Conservation (phyloP, 2,888 invertebrate species). For the Eupithecia exiguata region DNA sequence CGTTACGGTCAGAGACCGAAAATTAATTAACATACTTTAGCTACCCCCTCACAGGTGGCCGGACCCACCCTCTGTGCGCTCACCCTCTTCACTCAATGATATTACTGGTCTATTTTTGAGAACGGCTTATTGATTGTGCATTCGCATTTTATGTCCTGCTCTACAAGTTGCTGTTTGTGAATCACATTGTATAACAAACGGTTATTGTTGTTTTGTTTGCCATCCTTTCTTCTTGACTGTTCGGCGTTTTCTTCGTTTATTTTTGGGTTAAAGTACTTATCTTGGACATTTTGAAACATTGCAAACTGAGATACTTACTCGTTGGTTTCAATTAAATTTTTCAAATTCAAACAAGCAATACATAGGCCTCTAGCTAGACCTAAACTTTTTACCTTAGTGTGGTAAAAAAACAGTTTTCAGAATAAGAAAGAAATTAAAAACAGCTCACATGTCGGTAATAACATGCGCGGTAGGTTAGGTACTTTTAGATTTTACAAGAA, state of each 20-base stretch:
- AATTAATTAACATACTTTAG: constrained; percentile 84
- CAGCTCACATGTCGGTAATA: constrained; percentile 39
- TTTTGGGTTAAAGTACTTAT: neutral
- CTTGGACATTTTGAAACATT: neutral
- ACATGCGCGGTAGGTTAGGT: constrained; percentile 45
- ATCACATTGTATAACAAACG: neutral
- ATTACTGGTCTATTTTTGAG: constrained; percentile 37
- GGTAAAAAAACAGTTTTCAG: constrained; percentile 21
- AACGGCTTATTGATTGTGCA: constrained; percentile 35
- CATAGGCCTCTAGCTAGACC: neutral
- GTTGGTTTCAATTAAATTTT: neutral
- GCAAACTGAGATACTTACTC: neutral
- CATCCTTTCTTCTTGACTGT: neutral
- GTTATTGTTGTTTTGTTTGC: constrained; percentile 1
- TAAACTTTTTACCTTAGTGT: neutral
- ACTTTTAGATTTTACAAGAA: constrained; percentile 58
- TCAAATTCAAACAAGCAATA: neutral
- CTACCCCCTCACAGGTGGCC: constrained; percentile 77
- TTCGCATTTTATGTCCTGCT: constrained; percentile 13
- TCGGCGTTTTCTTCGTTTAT: neutral
- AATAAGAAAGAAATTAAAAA: constrained; percentile 41
- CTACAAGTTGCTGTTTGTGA: constrained; percentile 17
- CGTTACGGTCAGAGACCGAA: constrained; percentile 77
- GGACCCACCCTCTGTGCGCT: constrained; percentile 54
- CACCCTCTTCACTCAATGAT: constrained; percentile 45